Evolutionary conservation across 2,113 vertebrate genomes (phyloP), one percentile per base, ranked within the genome.

Genomic region (Gobio gobio): DNA sequence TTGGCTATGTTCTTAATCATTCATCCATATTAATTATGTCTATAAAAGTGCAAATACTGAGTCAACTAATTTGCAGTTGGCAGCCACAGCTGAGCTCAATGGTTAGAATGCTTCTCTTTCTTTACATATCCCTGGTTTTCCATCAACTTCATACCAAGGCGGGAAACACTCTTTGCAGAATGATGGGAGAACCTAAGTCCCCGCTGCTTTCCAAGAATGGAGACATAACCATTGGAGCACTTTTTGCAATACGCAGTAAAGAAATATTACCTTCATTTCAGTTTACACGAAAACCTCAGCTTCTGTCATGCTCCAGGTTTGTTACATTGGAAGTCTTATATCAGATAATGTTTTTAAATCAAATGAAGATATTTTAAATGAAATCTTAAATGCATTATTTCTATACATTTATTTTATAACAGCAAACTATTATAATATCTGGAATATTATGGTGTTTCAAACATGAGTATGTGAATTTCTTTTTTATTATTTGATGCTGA

Each of bases 251-350:
- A 1, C 80, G 8, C 64, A 70, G 64, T 1, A 51, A 36, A 70
- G 47, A 70, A 70, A 82, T 29, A 51, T 16, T 54, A 1, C 6
- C 80, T 40, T 70, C 80, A 24, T 54, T 40, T 18, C 10, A 56
- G 20, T 82, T 70, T 16, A n/a, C 18, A 10, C 26, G 40, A 40
- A 68, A 82, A 82, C 47, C 80, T n/a, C 61, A 82, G 80, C 29
- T 18, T 24, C 29, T 70, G 0, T 85, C n/a, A 1, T 95, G 94
- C 85, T 93, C 91, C 24, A 93, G 92, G 94, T 95, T 91, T 83
- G 91, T 88, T 83, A 10, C 20, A 63, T 16, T 29, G 2, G 18
- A 86, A 64, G 0, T 20, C 51, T 26, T 59, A 78, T 2, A 26
- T 3, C 6, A 61, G 36, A 78, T 14, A 5, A 74, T 58, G 20